Percentiles rank a stretch among this genome's conserved stretches.
phyloP scores from a whole-genome alignment of 2,888 invertebrate genomes.

The Caenorhabditis sp. region DNA sequence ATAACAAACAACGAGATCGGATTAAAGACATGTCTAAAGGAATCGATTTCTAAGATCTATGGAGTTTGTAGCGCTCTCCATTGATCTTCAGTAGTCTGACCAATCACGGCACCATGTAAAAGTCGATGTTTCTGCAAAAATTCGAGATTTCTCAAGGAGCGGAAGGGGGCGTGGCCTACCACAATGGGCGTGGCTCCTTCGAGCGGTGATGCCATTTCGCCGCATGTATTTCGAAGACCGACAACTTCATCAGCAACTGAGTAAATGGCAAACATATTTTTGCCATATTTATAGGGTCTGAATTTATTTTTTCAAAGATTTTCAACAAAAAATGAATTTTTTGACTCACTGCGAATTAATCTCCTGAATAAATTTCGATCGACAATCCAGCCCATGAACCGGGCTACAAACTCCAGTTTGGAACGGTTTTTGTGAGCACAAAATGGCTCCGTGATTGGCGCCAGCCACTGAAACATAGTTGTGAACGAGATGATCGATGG shows the following conservation, averaged over 20 bases:
- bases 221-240: constrained; percentile 30
- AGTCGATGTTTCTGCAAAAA: constrained; percentile 18
- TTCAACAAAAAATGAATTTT: too few species aligned
- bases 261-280: constrained; percentile 43
- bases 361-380: constrained; percentile 36
- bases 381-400: constrained; percentile 31
- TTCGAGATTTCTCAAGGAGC: neutral
- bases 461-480: constrained; percentile 40
- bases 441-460: constrained; percentile 34
- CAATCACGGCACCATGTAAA: constrained; percentile 38
- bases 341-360: constrained; percentile 39
- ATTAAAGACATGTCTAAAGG: too few species aligned
- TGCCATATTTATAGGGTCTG: constrained; percentile 40
- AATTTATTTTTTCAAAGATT: too few species aligned
- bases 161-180: neutral
- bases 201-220: constrained; percentile 27
- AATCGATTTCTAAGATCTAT: too few species aligned
- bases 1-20: too few species aligned
- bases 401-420: constrained; percentile 30
- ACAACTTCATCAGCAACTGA: constrained; percentile 39
- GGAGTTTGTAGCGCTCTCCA: constrained; percentile 38
- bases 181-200: constrained; percentile 36
- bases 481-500: constrained; percentile 36
- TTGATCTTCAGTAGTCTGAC: constrained; percentile 38
- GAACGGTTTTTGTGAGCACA: constrained; percentile 27